phyloP scores from a whole-genome alignment of 2,888 invertebrate species.

The Amphimallon solstitiale region DNA sequence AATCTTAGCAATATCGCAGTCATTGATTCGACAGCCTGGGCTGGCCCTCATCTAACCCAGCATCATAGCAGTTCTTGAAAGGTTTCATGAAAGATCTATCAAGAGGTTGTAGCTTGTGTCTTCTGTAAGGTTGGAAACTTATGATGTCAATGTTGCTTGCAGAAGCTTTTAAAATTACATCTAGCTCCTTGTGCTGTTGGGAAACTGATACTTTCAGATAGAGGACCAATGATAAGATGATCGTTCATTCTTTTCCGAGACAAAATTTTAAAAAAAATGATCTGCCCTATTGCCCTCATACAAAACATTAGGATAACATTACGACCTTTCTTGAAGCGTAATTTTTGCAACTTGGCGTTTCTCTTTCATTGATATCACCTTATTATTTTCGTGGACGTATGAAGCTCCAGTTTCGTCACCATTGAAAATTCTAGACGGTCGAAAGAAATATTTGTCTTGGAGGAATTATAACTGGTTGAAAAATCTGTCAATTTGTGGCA shows the following conservation, averaged over 20 bases:
- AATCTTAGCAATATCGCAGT: too few relatives aligned
- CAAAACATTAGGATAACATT: background rate
- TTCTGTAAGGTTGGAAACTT: constrained; percentile 38
- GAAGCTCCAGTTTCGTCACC: background rate
- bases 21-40: constrained; percentile 24
- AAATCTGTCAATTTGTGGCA: background rate
- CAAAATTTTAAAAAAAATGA: constrained; percentile 44
- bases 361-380: background rate
- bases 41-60: constrained; percentile 39
- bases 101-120: constrained; percentile 42
- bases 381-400: background rate
- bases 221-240: constrained; percentile 42
- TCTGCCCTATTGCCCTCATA: background rate
- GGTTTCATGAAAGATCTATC: constrained; percentile 37
- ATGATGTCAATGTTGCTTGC: constrained; percentile 43
- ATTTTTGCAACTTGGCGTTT: background rate
- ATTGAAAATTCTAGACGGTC: background rate
- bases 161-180: constrained; percentile 38
- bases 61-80: constrained; percentile 20
- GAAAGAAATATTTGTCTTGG: background rate
- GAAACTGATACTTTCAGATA: constrained; percentile 40
- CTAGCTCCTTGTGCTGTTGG: constrained; percentile 37
- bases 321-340: background rate
- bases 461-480: background rate
- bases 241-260: constrained; percentile 42